Evolutionary conservation across 2,113 vertebrate genomes (phyloP).

Genomic region (Cryptomyrus ogoouensis): DNA sequence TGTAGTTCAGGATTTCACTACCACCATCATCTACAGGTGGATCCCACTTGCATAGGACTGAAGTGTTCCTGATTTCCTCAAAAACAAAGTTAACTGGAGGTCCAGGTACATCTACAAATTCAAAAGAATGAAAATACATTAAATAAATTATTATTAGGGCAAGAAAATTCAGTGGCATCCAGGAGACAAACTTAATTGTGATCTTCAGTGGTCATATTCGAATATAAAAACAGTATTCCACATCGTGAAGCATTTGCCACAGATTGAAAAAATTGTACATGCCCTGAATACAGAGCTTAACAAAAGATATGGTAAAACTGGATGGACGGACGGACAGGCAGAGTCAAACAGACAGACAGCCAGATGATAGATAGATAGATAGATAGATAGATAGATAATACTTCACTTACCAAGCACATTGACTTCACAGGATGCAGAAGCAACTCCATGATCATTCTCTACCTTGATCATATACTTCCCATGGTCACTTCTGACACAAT

Average conservation of each 20-base stretch:
- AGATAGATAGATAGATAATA: neutral
- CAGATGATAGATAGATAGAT: constrained; percentile 6
- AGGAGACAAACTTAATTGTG: neutral
- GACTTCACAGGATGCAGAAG: constrained; percentile 84
- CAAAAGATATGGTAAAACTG: neutral
- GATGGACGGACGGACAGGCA: neutral
- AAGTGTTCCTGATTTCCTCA: constrained; percentile 87
- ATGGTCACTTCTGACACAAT: constrained; percentile 78
- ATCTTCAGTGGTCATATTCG: neutral
- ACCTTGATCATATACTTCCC: constrained; percentile 86
- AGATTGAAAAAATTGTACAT: neutral
- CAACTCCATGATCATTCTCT: constrained; percentile 85
- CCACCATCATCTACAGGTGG: constrained; percentile 93
- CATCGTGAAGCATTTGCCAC: neutral
- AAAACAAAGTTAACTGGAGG: constrained; percentile 85
- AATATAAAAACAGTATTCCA: neutral
- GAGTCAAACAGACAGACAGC: neutral
- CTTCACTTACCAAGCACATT: constrained; percentile 76
- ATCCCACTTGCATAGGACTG: constrained; percentile 87
- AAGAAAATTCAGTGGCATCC: neutral
- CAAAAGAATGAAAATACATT: constrained; percentile 10
- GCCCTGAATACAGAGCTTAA: neutral
- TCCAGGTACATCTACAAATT: constrained; percentile 75
- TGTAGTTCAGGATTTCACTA: constrained; percentile 93
- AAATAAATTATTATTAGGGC: neutral